Evolutionary conservation across 2,797 vertebrate genomes (phyloP), one percentile per base, ranked within the genome.

Genomic region (Orestias chungarensis): DNA sequence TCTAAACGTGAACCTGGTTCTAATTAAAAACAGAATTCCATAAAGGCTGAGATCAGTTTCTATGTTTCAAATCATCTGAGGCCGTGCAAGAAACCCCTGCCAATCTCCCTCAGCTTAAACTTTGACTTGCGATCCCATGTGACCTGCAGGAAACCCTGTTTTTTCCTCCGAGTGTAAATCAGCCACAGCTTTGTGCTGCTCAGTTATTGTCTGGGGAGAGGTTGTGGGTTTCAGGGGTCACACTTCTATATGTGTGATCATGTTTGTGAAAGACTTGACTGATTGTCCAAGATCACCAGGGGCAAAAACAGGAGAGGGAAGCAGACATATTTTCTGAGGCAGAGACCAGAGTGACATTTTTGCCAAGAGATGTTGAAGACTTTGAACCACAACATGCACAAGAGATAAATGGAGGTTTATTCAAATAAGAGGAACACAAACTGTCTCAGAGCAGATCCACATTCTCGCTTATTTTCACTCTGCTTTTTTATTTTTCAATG

Each of bases 101-200:
- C 71, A 74, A 87, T 80, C 83, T 76, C 74, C 79, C 42, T 10
- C 72, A 64, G 76, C 82, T 79, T 87, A 77, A 86, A 87, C 82
- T 80, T 23, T 84, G 86, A 89, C 86, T 82, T 71, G 62, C 14
- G 65, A 87, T 85, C 84, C 76, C 57, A 79, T 42, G 70, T 6
- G 64, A 74, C 79, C 18, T n/a, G 14, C 31, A 68, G 73, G 73
- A 86, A 69, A 77, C 78, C 70, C 75, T 71, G 42, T 71, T 75
- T 78, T 83, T 79, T 74, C 29, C 23, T 71, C 27, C 4, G 8
- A 78, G 82, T 70, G 81, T 80, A 75, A 86, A 85, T 82, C 72
- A 77, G 59, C 49, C 67, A 15, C 81, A 79, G 82, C 57, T 68
- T 71, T 6, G 3, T 31, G 38, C 50, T 12, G 64, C 71, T 83